phyloP scores from a whole-genome alignment of 2,113 vertebrate genomes.

The Dromiciops gliroides region DNA sequence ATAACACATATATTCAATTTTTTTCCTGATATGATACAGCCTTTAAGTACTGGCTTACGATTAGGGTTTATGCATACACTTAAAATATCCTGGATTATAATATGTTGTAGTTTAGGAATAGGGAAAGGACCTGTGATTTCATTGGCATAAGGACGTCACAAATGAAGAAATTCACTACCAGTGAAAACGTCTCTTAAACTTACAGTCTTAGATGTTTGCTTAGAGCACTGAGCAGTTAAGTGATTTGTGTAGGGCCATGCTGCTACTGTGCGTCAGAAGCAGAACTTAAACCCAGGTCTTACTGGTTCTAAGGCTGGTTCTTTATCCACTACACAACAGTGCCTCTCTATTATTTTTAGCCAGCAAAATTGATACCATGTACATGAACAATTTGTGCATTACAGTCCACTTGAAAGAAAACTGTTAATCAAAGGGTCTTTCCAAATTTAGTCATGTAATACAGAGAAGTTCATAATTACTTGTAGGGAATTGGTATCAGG shows the following conservation, averaged over 20 bases:
- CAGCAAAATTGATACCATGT: neutral
- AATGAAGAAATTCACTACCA: neutral
- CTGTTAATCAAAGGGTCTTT: constrained; percentile 21
- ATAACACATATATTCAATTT: neutral
- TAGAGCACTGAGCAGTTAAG: neutral
- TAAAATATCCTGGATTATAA: neutral
- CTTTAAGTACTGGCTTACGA: neutral
- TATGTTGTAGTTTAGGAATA: neutral
- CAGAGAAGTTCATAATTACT: constrained; percentile 14
- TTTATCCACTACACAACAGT: neutral
- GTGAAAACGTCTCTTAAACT: neutral
- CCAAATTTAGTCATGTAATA: neutral
- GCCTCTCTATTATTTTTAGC: neutral
- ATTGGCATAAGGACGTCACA: neutral
- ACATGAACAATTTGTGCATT: neutral
- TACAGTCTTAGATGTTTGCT: neutral
- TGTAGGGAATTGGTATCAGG: constrained; percentile 13
- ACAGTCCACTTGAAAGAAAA: constrained; percentile 16
- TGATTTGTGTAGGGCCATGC: neutral
- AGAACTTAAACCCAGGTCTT: neutral
- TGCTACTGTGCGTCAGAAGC: neutral
- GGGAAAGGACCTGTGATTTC: neutral
- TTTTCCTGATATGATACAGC: neutral
- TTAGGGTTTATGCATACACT: neutral
- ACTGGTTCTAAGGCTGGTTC: neutral